Evolutionary conservation across 2,113 vertebrate species (phyloP), one percentile per base, ranked within the genome.

Genomic region (Choloepus hoffmanni): DNA sequence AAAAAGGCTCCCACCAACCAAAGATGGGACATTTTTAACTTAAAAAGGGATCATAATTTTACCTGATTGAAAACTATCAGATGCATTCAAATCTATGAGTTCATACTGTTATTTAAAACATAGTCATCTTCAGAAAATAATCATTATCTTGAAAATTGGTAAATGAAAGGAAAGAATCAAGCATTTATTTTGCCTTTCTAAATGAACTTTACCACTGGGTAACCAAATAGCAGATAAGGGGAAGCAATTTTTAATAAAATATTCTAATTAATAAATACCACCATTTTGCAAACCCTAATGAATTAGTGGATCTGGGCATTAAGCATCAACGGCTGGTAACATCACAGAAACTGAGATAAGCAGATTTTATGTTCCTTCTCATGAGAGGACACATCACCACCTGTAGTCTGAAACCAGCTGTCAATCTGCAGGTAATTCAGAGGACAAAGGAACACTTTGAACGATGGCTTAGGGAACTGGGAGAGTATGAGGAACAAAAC

Each of bases 71-170:
- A 77, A 91, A 60, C 63, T 55, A 90, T 90, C 21, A 82, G 3
- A 23, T 81, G 26, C 10, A 15, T 85, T 85, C 65, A 82, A 81
- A 65, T 70, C n/a, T 79, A 43, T 87, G 62, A 74, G 7, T 77
- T 82, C 2, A 1, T 48, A 76, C 45, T 67, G 26, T 58, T 92
- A 14, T 63, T 94, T 94, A 28, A 65, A 90, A 95, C 58, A 24
- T 30, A 86, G 62, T 89, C 43, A 73, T 79, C 60, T 60, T 86
- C 92, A 95, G 79, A 81, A 81, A 89, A 81, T 74, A 74, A n/a
- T n/a, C 74, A 85, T 92, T 89, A 73, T 45, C 48, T 95, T 85
- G 33, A 63, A 92, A 89, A 74, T 1, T 53, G 23, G 30, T 95
- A 74, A 94, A 91, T 85, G 30, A 82, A 83, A 36, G 28, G 28